These are phyloP conservation scores for Scrobipalpa costella DNA, from an alignment of 2,888 invertebrate species.

Conservation along the genomic window DNA sequence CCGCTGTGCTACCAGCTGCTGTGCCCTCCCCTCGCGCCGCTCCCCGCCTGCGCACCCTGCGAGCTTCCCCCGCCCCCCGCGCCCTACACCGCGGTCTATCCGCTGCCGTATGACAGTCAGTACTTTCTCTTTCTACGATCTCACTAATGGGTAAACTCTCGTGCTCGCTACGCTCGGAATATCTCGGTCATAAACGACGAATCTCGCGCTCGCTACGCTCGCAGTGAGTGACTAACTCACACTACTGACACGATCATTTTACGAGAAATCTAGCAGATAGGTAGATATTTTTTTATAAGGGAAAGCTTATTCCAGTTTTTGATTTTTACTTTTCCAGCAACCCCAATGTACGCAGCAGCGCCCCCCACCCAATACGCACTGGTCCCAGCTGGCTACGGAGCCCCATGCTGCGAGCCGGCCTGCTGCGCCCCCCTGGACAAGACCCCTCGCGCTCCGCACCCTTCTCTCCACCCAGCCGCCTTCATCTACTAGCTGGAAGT, in stretches of 20 bases:
- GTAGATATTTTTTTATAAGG: too few relatives aligned
- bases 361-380: constrained; percentile 68
- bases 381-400: constrained; percentile 67
- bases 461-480: constrained; percentile 72
- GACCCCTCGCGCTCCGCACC: constrained; percentile 65
- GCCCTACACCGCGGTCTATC: constrained; percentile 62
- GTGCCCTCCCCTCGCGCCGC: constrained; percentile 66
- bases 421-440: constrained; percentile 73
- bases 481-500: constrained; percentile 64
- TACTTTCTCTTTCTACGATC: constrained; percentile 21
- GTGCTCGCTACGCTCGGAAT: too few relatives aligned
- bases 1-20: constrained; percentile 74
- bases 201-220: too few relatives aligned
- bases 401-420: constrained; percentile 66
- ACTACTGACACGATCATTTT: too few relatives aligned
- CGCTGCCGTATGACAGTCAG: constrained; percentile 71
- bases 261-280: too few relatives aligned
- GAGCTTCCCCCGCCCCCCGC: constrained; percentile 66
- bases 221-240: too few relatives aligned
- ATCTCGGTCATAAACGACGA: too few relatives aligned
- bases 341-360: constrained; percentile 68
- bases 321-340: constrained; percentile 49
- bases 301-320: too few relatives aligned
- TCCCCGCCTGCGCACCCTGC: constrained; percentile 68
- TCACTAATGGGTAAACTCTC: too few relatives aligned